Evolutionary conservation across 2,888 invertebrate species (phyloP).

Genomic region (Parnassius apollo): DNA sequence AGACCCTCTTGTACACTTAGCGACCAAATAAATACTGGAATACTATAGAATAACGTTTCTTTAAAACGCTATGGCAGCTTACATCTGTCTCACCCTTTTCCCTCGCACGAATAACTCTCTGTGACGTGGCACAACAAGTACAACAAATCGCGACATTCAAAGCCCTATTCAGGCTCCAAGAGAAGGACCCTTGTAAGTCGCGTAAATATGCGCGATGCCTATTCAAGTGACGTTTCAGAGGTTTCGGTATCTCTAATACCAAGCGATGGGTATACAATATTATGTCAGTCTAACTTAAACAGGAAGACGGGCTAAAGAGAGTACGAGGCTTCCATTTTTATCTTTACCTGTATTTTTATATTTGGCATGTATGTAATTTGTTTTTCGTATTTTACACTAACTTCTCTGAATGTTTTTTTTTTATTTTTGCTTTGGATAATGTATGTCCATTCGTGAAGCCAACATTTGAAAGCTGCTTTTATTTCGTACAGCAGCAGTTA

Average conservation of each 20-base stretch:
- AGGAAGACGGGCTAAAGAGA: not conserved
- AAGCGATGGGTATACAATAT: conserved; percentile 1
- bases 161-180: conserved; percentile 5
- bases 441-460: too few species aligned
- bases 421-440: too few species aligned
- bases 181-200: not conserved
- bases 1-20: too few species aligned
- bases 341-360: not conserved
- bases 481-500: too few species aligned
- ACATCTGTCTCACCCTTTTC: not conserved
- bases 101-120: not conserved
- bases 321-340: not conserved
- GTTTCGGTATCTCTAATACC: conserved; percentile 9
- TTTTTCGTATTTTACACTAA: too few species aligned
- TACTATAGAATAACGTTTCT: too few species aligned
- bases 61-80: not conserved
- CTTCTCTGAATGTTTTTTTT: too few species aligned
- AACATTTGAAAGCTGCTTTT: too few species aligned
- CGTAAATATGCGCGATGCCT: not conserved
- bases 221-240: conserved; percentile 4
- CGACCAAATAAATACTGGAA: too few species aligned
- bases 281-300: conserved; percentile 7
- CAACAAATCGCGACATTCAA: conserved; percentile 8
- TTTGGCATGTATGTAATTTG: too few species aligned
- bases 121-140: conserved; percentile 1